Evolutionary conservation across 2,888 invertebrate genomes (phyloP).

Genomic region (Stegophylla sp.): DNA sequence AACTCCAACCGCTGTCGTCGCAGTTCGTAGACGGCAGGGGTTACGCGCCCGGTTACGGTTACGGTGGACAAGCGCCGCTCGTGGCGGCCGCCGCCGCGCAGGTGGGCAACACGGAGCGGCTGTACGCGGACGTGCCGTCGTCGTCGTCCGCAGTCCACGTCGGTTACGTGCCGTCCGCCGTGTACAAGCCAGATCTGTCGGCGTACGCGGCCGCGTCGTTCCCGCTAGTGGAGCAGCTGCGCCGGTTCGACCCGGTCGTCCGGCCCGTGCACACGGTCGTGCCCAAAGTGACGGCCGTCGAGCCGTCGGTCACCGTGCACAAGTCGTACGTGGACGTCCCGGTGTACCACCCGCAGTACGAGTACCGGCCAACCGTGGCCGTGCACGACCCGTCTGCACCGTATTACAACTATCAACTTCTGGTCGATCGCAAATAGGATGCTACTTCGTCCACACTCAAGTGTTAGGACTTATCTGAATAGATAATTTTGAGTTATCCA

Average conservation of each 20-base stretch:
- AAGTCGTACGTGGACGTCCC: conserved; percentile 46
- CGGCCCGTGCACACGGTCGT: conserved; percentile 46
- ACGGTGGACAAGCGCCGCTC: conserved; percentile 17
- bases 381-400: background rate
- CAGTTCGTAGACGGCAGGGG: background rate
- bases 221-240: conserved; percentile 73
- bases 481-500: too few species aligned
- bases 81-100: background rate
- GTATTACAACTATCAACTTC: conserved; percentile 17
- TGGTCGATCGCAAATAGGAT: conserved; percentile 15
- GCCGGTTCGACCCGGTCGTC: conserved; percentile 64
- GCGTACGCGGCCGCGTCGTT: conserved; percentile 45
- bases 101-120: conserved; percentile 62
- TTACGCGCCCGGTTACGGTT: conserved; percentile 44
- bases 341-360: background rate
- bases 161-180: conserved; percentile 60
- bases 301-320: conserved; percentile 41
- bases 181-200: conserved; percentile 60
- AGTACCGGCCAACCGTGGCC: conserved; percentile 59
- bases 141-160: conserved; percentile 19
- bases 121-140: conserved; percentile 22
- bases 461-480: too few species aligned
- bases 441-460: too few species aligned
- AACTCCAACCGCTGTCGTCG: background rate
- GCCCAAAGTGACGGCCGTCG: conserved; percentile 57